Evolutionary conservation across 2,888 invertebrate genomes (phyloP), one percentile per base, ranked within the genome.

Genomic region (Lordiphosa fenestrarum): DNA sequence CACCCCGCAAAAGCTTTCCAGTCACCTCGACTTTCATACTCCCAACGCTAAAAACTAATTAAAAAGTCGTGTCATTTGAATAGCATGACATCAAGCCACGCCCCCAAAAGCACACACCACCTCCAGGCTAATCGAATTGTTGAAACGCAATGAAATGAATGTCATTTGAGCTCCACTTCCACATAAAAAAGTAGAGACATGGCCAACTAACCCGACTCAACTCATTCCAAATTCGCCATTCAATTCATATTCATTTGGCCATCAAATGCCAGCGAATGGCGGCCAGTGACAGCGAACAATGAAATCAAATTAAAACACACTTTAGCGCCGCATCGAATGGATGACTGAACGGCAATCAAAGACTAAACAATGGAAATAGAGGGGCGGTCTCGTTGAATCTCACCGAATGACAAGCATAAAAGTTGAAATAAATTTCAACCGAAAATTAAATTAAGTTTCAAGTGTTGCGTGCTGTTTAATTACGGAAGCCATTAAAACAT

Each of bases 231-330:
- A 69, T 59, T 62, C 53, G 58, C 37, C 54, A 72, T 67, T 77
- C 64, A 69, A 78, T 78, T 78, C 78, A 80, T 80, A 80, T 84
- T 78, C 85, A 83, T 84, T 84, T 76, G 70, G 52, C 37, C 40
- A 50, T 30, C 39, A 53, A 60, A 54, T 57, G 66, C 60, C 55
- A 50, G 64, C 67, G 67, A 81, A 68, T 64, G 81, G 61, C 57
- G 57, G 50, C 52, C 58, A 71, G 59, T 82, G 80, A 71, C 76
- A 72, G 69, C 66, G 81, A 72, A 80, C 80, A 80, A 80, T 80
- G 81, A 78, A 80, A 80, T 80, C 80, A 80, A 80, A 80, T 80
- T 80, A 80, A 84, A 85, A 85, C 67, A 85, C 84, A 72, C 84
- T 80, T 83, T 85, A 69, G 74, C 56, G 65, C 64, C 62, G 70